phyloP scores from a whole-genome alignment of 2,888 invertebrate genomes.

The Epiblema foenella region DNA sequence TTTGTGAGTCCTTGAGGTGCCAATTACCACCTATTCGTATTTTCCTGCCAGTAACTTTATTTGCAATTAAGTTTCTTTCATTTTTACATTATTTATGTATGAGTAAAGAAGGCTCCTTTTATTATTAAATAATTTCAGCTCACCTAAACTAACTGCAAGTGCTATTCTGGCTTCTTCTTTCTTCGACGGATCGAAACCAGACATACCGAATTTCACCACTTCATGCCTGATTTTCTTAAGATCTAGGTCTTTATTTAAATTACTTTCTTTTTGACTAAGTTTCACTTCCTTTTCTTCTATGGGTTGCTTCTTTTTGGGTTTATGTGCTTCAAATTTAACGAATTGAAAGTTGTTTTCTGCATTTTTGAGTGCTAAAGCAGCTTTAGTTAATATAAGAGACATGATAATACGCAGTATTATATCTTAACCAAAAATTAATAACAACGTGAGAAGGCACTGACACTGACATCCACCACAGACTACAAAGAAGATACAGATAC shows the following conservation, averaged over 20 bases:
- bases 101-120: too few species aligned
- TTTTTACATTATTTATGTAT: too few species aligned
- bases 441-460: conserved; percentile 3
- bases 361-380: conserved; percentile 77
- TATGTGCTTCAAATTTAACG: conserved; percentile 81
- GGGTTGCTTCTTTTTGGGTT: conserved; percentile 73
- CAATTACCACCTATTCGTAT: too few species aligned
- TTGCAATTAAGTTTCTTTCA: too few species aligned
- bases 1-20: too few species aligned
- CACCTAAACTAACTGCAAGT: conserved; percentile 90
- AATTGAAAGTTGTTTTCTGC: conserved; percentile 74
- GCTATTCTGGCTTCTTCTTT: conserved; percentile 92
- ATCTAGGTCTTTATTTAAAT: conserved; percentile 83
- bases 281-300: conserved; percentile 49
- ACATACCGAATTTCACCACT: conserved; percentile 93
- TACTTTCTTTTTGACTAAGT: conserved; percentile 48
- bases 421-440: conserved; percentile 2
- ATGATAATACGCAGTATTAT: conserved; percentile 50
- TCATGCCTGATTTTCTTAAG: conserved; percentile 92
- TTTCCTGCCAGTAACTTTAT: too few species aligned
- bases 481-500: too few species aligned
- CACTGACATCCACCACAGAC: too few species aligned
- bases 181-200: conserved; percentile 88
- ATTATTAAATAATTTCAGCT: not conserved
- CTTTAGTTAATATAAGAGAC: conserved; percentile 80